A percentile compares a stretch with the other conserved stretches of the same genome.
phyloP scores from a whole-genome alignment of 2,888 invertebrate genomes.

The Balanococcus diminutus region DNA sequence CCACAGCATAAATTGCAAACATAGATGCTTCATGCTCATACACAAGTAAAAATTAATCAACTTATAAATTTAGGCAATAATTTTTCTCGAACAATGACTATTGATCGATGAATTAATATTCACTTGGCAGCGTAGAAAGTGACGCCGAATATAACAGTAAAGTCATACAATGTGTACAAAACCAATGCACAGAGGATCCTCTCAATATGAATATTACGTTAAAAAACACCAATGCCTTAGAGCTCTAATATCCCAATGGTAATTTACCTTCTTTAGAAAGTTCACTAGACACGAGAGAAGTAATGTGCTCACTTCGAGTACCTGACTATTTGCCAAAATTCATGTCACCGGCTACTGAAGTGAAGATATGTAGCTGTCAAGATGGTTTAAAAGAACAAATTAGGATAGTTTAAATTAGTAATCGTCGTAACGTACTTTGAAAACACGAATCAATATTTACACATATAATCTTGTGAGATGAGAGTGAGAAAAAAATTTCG shows the following conservation, averaged over 20 bases:
- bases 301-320: not conserved
- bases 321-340: not conserved
- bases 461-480: too few species aligned
- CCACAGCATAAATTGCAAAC: not conserved
- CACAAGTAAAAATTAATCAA: not conserved
- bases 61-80: not conserved
- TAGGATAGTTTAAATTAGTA: not conserved
- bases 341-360: not conserved
- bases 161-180: not conserved
- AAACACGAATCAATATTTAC: too few species aligned
- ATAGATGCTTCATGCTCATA: too few species aligned
- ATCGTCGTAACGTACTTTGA: not conserved
- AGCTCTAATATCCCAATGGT: not conserved
- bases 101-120: not conserved
- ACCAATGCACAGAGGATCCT: not conserved
- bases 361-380: not conserved
- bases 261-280: not conserved
- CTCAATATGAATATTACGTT: not conserved
- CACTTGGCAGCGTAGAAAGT: not conserved
- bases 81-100: not conserved
- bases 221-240: not conserved
- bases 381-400: not conserved
- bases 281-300: not conserved
- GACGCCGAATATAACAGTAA: not conserved
- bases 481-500: not conserved